These are phyloP conservation scores for Pecten maximus DNA, from an alignment of 2,888 invertebrate genomes.

Conservation along the genomic window DNA sequence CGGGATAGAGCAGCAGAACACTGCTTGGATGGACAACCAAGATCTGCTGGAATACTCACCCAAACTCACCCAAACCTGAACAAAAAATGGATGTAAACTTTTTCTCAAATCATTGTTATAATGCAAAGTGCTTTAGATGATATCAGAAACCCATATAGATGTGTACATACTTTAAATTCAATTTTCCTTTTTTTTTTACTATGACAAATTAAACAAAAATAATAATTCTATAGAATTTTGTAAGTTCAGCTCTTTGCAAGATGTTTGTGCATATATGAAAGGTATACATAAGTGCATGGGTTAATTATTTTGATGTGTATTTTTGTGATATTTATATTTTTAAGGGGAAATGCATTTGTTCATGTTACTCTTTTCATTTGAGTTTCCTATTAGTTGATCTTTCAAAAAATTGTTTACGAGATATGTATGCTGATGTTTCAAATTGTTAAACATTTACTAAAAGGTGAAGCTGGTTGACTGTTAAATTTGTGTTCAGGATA, in stretches of 20 bases:
- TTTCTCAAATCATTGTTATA: not conserved
- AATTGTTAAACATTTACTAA: not conserved
- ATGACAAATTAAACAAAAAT: not conserved
- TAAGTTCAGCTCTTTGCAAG: not conserved
- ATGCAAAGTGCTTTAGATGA: conserved; percentile 23
- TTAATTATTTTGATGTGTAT: not conserved
- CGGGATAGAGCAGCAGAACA: not conserved
- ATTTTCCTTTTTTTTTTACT: not conserved
- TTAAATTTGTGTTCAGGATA: not conserved
- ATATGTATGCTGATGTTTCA: not conserved
- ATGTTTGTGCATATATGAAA: not conserved
- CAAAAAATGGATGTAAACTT: not conserved
- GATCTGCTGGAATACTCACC: conserved; percentile 2
- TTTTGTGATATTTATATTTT: conserved; percentile 33
- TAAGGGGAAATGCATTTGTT: not conserved
- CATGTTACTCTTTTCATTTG: not conserved
- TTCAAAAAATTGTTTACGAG: not conserved
- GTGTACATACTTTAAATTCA: not conserved
- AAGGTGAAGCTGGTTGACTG: not conserved
- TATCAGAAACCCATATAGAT: not conserved
- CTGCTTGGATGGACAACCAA: not conserved
- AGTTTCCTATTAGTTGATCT: not conserved
- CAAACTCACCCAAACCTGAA: not conserved
- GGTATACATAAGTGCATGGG: not conserved
- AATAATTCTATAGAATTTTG: not conserved